Base-by-base conservation (phyloP, 2,113 vertebrate genomes). In the Urocolius indicus region DNA sequence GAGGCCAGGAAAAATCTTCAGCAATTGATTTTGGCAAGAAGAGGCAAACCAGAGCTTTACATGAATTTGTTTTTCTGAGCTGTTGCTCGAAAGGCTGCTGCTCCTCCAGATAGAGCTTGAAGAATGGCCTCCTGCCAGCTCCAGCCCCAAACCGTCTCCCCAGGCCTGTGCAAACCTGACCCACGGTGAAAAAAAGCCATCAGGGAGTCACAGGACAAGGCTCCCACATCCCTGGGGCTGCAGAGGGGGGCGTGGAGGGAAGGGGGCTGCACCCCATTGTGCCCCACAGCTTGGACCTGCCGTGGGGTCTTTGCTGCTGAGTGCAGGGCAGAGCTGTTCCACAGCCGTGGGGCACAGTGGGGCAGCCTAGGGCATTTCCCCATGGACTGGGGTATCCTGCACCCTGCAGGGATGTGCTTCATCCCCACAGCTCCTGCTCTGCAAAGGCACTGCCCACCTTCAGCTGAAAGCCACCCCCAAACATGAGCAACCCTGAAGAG, bases 1-100 rank as follows among this genome's bases (percentile, higher is more conserved):
- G 80, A 55, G 75, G 87, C 57, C 13, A 6, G 75, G 49, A 80
- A 76, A 95, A 95, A 59, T 24, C 84, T 80, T 71, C 92, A 67
- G 30, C 92, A 65, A 83, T 29, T 86, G 76, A 54, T 72, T 94
- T 94, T 95, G 92, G 87, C 92, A 84, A 71, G 57, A 85, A 16
- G 54, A 77, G 29, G 32, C 51, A 89, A 94, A 89, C 38, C 63
- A 80, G 87, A 93, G 77, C 94, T 95, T 95, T 95, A 62, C 76
- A 94, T 84, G 73, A 89, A 84, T 63, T 68, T 17, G 2, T 32
- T 66, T 66, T 87, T 41, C 38, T 41, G 38, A 41, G 38, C 38
- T 32, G 36, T 93, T 94, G 73, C 76, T 94, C 80, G 87, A 95
- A 90, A 95, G 92, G 72, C 80, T 63, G 48, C 63, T 43, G 24